phyloP scores from a whole-genome alignment of 1,140 invertebrate species.

The Himalopsyche phryganea region DNA sequence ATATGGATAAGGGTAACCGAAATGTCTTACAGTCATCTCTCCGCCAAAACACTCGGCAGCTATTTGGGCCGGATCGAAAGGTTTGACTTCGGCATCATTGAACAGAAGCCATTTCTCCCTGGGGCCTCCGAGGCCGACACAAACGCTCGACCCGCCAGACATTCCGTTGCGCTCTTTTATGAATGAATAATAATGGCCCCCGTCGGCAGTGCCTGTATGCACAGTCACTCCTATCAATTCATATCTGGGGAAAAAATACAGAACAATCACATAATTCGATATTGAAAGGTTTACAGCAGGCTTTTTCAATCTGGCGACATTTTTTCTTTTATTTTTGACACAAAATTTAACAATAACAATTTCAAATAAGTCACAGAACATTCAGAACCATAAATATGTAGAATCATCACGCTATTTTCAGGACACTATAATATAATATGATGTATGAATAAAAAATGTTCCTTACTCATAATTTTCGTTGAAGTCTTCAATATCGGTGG shows the following conservation, averaged over 20 bases:
- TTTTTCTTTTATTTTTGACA: too few species aligned
- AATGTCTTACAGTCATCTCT: conserved; percentile 89
- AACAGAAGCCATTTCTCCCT: conserved; percentile 91
- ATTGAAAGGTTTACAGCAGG: background rate
- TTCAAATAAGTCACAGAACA: too few species aligned
- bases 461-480: conserved; percentile 52
- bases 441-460: too few species aligned
- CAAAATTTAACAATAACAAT: too few species aligned
- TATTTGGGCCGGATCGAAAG: conserved; percentile 91
- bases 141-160: conserved; percentile 23
- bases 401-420: too few species aligned
- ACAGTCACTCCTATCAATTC: conserved; percentile 94
- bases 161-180: conserved; percentile 76
- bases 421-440: too few species aligned
- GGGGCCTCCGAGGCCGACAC: conserved; percentile 39
- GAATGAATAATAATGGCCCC: conserved; percentile 96
- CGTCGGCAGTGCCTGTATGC: conserved; percentile 93
- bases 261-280: background rate
- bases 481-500: conserved; percentile 43
- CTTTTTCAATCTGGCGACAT: too few species aligned
- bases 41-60: conserved; percentile 94
- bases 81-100: conserved; percentile 95
- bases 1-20: too few species aligned
- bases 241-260: conserved; percentile 62
- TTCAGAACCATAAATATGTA: too few species aligned